Base-by-base conservation (phyloP, 1,140 invertebrate species). In the Periplaneta americana region DNA sequence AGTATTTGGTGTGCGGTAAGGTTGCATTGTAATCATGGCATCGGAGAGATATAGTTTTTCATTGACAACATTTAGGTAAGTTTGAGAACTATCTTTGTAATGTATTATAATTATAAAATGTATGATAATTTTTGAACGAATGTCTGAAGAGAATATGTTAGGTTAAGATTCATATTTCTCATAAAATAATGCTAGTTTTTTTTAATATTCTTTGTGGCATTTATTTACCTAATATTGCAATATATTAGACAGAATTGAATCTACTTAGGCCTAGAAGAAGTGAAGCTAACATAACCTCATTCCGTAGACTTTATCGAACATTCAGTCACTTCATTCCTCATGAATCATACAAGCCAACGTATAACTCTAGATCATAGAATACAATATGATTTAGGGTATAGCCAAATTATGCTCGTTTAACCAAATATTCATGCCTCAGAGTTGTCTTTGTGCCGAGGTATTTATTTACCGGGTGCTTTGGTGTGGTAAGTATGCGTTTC, bases 1-100 rank as follows among this genome's bases (percentile, higher is more conserved):
- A n/a, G n/a, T n/a, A n/a, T n/a, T n/a, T n/a, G n/a, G n/a, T n/a
- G n/a, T n/a, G n/a, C n/a, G n/a, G n/a, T n/a, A n/a, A n/a, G n/a
- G n/a, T n/a, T 36, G 75, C 75, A 10, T 36, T 78, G 81, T 81
- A 81, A 81, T 81, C 81, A 97, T 97, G 96, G 95, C 96, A 90
- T 96, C 96, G 74, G 98, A 99, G 90, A 92, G 98, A 87, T 99
- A 99, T 86, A 99, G 98, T 91, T 99, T 99, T 90, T 99, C 98
- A 37, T 90, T 99, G 83, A 99, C 98, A 83, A 99, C 98, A 87
- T 99, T 99, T 89, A 99, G 97, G 97, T 98, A 94, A 91, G 82
- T 85, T 81, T 75, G 22, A 32, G 0, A n/a, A 28, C 48, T 22
- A n/a, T 66, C 10, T 3, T 8, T 28, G 6, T 28, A 9, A 28